Conservation (phyloP, 2,797 vertebrate genomes). For the Parotocinclus haroldoi region DNA sequence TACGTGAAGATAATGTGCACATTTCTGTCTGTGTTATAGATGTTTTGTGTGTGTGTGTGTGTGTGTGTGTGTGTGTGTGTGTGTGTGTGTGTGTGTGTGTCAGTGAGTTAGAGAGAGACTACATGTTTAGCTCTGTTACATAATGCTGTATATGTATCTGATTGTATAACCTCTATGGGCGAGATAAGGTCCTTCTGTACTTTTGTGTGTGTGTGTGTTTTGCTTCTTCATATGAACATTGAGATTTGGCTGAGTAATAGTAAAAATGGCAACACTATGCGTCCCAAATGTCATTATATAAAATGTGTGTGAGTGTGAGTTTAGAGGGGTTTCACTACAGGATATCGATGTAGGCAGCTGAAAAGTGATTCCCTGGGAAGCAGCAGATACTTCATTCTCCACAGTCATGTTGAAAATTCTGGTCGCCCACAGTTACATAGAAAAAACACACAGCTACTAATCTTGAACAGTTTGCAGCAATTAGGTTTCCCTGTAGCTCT, state of each 20-base stretch:
- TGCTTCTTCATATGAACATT: constrained; percentile 9
- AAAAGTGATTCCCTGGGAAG: constrained; percentile 32
- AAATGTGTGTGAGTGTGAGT: constrained; percentile 17
- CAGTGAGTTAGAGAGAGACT: constrained; percentile 18
- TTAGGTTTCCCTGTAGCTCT: constrained; percentile 25
- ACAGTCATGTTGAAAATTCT: constrained; percentile 22
- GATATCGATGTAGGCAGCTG: constrained; percentile 17
- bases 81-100: constrained; percentile 19
- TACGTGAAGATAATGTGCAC: too few species aligned
- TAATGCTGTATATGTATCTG: constrained; percentile 41
- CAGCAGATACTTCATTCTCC: constrained; percentile 23
- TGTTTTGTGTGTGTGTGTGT: constrained; percentile 11
- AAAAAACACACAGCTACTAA: not conserved
- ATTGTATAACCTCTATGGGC: constrained; percentile 45
- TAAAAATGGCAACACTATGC: not conserved
- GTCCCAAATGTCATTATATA: constrained; percentile 14
- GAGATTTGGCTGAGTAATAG: constrained; percentile 12
- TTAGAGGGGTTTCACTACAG: constrained; percentile 24
- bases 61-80: too few species aligned
- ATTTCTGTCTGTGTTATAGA: too few species aligned
- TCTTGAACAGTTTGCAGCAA: constrained; percentile 13
- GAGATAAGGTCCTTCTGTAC: constrained; percentile 34
- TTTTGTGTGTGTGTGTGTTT: constrained; percentile 17
- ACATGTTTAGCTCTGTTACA: constrained; percentile 39
- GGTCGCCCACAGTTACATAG: constrained; percentile 19